These are phyloP conservation scores for Phenacoccus solenopsis DNA, from an alignment of 1,140 invertebrate species.

Conservation along the genomic window DNA sequence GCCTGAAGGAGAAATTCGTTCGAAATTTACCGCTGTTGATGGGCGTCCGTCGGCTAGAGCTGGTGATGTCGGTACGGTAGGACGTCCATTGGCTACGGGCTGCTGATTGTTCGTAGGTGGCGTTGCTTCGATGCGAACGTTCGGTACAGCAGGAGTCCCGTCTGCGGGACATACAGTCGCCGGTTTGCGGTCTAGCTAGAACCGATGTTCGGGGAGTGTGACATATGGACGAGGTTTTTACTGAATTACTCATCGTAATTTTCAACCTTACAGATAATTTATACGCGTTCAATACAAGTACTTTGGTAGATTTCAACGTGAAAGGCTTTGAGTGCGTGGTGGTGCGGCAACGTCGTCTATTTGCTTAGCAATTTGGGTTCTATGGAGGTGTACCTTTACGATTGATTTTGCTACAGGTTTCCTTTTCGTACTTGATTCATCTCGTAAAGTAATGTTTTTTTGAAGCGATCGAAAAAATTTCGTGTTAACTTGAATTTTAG, in stretches of 20 bases:
- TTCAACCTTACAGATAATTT: too few species aligned
- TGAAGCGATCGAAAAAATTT: too few species aligned
- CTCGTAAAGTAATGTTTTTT: too few species aligned
- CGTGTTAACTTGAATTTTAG: too few species aligned
- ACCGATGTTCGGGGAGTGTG: background rate
- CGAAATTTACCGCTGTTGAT: background rate
- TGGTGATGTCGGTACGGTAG: background rate
- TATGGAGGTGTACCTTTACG: too few species aligned
- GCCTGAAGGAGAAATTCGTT: background rate
- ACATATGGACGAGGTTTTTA: background rate
- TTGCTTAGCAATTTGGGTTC: slow-evolving; percentile 17
- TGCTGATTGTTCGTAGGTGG: background rate
- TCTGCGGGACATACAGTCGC: background rate
- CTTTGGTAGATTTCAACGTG: too few species aligned
- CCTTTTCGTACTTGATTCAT: too few species aligned
- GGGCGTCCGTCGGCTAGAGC: background rate
- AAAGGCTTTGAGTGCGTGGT: background rate
- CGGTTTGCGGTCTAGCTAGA: background rate
- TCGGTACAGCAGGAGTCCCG: background rate
- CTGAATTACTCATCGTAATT: background rate
- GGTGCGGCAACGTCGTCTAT: background rate
- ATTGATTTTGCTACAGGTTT: too few species aligned
- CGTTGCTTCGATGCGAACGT: background rate
- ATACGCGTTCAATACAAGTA: too few species aligned
- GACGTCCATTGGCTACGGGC: background rate